Percentiles rank a stretch among this genome's conserved stretches.
Evolutionary conservation across 2,888 invertebrate genomes (phyloP).

Genomic region (Cosmia pyralina): DNA sequence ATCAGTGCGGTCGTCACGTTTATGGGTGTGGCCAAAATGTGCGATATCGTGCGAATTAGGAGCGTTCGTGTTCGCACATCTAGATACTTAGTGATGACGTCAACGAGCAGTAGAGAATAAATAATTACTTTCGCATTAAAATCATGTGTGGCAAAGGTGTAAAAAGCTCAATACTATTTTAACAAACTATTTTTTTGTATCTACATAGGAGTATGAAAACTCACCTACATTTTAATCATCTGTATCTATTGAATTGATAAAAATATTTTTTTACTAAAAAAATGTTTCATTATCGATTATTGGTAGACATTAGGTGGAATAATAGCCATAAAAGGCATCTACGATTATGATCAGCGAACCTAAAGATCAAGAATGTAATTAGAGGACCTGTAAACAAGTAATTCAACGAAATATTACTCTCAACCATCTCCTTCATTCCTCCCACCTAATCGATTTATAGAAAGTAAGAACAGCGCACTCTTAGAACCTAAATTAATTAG

Average conservation of each 20-base stretch:
- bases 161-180: conserved; percentile 6
- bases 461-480: conserved; percentile 22
- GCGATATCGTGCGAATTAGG: conserved; percentile 39
- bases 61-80: conserved; percentile 14
- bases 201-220: too few relatives aligned
- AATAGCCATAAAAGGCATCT: not conserved
- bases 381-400: too few relatives aligned
- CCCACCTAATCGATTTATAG: not conserved
- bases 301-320: not conserved
- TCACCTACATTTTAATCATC: not conserved
- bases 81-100: conserved; percentile 42
- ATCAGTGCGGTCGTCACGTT: conserved; percentile 36
- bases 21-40: conserved; percentile 50
- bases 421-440: not conserved
- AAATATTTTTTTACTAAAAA: too few relatives aligned
- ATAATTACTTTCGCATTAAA: conserved; percentile 10
- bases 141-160: not conserved
- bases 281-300: too few relatives aligned
- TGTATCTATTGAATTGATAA: too few relatives aligned
- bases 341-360: not conserved
- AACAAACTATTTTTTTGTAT: not conserved
- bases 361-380: not conserved
- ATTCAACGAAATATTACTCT: not conserved
- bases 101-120: conserved; percentile 4
- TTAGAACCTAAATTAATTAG: conserved; percentile 80